Evolutionary conservation across 2,888 invertebrate genomes (phyloP).

Genomic region (Lissocephala sabroskyi): DNA sequence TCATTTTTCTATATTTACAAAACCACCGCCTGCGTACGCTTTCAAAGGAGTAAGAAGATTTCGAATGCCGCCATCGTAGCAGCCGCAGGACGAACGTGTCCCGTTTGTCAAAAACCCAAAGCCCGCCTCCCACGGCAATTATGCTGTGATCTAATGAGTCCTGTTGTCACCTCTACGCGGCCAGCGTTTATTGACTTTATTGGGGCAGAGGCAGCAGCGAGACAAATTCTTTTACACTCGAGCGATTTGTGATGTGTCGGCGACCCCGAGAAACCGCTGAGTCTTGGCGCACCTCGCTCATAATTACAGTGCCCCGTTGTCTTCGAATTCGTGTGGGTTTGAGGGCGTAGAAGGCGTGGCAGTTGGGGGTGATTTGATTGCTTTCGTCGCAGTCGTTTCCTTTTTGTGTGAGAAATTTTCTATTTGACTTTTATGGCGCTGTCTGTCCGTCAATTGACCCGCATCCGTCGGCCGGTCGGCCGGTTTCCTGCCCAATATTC

Average conservation of each 20-base stretch:
- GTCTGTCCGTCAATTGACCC: conserved; percentile 2
- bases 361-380: no score
- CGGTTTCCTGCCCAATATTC: not conserved
- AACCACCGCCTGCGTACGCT: no score
- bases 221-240: conserved; percentile 56
- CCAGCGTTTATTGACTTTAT: conserved; percentile 37
- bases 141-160: conserved; percentile 28
- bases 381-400: conserved; percentile 36
- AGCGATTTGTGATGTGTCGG: conserved; percentile 51
- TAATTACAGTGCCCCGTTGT: conserved; percentile 21
- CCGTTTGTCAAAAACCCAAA: no score
- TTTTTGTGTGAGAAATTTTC: conserved; percentile 24
- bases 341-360: no score
- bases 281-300: conserved; percentile 7
- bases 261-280: conserved; percentile 29
- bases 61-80: no score
- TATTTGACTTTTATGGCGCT: conserved; percentile 6
- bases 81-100: no score
- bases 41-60: no score
- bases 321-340: no score
- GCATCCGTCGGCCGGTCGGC: not conserved
- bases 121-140: no score
- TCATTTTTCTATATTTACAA: no score
- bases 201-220: conserved; percentile 44
- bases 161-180: conserved; percentile 10